These are phyloP conservation scores for Ectemnius lituratus DNA, from an alignment of 2,888 invertebrate genomes.

Conservation along the genomic window DNA sequence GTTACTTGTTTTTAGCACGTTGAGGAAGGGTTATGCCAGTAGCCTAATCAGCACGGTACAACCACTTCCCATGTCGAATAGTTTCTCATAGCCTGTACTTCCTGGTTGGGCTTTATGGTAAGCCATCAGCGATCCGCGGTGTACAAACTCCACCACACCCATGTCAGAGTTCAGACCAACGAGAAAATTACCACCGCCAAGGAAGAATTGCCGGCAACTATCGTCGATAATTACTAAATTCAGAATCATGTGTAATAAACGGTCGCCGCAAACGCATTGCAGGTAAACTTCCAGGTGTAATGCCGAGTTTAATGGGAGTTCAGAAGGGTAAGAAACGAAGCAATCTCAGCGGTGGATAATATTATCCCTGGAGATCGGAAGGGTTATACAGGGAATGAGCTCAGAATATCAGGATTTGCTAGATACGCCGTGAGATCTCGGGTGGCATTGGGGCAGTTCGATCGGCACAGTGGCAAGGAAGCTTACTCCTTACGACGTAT, in stretches of 20 bases:
- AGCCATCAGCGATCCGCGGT: conserved; percentile 40
- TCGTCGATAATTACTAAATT: conserved; percentile 66
- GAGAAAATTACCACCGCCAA: conserved; percentile 65
- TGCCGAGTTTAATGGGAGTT: no score
- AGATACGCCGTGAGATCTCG: conserved; percentile 1
- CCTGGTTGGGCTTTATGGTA: conserved; percentile 63
- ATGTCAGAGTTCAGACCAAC: conserved; percentile 68
- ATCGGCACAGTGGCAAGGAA: conserved; percentile 37
- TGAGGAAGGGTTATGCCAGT: no score
- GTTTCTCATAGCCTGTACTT: conserved; percentile 60
- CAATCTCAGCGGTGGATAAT: no score
- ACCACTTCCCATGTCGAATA: conserved; percentile 61
- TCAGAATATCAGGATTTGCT: no score
- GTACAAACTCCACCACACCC: conserved; percentile 54
- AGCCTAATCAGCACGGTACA: conserved; percentile 43
- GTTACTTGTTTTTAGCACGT: no score
- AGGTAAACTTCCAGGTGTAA: no score
- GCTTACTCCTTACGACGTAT: conserved; percentile 36
- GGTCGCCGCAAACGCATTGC: no score
- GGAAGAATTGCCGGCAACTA: conserved; percentile 62
- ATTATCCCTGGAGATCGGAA: no score
- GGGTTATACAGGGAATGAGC: no score
- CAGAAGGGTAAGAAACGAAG: no score
- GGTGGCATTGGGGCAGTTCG: conserved; percentile 15
- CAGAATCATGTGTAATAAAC: conserved; percentile 38